phyloP scores from a whole-genome alignment of 2,888 invertebrate species.

The Cheilosia variabilis region DNA sequence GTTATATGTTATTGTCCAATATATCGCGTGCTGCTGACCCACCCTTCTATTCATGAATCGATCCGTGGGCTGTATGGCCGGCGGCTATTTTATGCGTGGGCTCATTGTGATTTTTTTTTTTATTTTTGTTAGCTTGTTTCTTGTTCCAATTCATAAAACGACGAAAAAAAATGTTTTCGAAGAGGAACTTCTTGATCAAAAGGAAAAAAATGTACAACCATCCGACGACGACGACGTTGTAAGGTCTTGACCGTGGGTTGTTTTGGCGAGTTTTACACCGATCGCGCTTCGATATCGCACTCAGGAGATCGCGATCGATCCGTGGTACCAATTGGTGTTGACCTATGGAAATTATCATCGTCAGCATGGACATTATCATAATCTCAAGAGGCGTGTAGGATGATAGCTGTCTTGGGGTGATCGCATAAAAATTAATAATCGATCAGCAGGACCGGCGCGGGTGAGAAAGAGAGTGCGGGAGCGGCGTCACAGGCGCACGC shows the following conservation, averaged over 20 bases:
- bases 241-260: constrained; percentile 69
- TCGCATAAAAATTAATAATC: constrained; percentile 63
- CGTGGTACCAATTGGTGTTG: constrained; percentile 44
- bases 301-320: constrained; percentile 48
- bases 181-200: constrained; percentile 50
- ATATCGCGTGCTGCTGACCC: constrained; percentile 71
- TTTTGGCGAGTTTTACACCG: constrained; percentile 65
- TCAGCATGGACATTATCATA: constrained; percentile 61
- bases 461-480: not conserved
- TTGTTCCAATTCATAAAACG: constrained; percentile 64
- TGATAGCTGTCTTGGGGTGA: constrained; percentile 41
- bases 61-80: constrained; percentile 45
- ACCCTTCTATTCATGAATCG: constrained; percentile 66
- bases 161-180: constrained; percentile 26
- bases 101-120: constrained; percentile 58
- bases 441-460: constrained; percentile 35
- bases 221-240: constrained; percentile 42
- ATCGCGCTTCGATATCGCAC: constrained; percentile 64
- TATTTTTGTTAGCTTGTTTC: constrained; percentile 21
- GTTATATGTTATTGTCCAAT: constrained; percentile 40
- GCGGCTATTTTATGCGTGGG: constrained; percentile 69
- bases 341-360: constrained; percentile 60
- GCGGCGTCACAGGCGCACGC: constrained; percentile 38
- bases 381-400: constrained; percentile 40
- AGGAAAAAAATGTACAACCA: constrained; percentile 39